Percentiles rank a stretch among this genome's conserved stretches.
Evolutionary conservation across 2,113 vertebrate species (phyloP).

Genomic region (Nyctereutes procyonoides): DNA sequence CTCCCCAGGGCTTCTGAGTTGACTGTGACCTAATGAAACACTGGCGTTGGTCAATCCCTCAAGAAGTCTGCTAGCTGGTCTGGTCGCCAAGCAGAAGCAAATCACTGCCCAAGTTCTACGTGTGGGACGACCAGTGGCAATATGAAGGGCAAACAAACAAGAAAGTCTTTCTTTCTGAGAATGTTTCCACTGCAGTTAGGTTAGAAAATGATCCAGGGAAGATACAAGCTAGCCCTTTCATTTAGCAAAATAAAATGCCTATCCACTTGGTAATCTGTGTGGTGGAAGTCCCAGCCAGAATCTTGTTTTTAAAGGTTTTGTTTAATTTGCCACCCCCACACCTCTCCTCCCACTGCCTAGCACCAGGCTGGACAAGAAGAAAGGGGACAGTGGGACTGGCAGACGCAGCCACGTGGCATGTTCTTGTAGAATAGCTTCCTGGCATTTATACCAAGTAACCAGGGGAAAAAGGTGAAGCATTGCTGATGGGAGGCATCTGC

Average conservation of each 20-base stretch:
- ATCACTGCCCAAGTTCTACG: slow-evolving; percentile 52
- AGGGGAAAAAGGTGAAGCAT: slow-evolving; percentile 4
- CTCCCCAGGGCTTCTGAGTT: neutral
- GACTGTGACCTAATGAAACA: neutral
- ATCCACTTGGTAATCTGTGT: slow-evolving; percentile 80
- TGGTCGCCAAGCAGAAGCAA: slow-evolving; percentile 2
- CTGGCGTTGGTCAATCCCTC: too few species aligned
- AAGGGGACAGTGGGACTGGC: neutral
- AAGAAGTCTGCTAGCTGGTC: neutral
- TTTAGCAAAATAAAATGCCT: slow-evolving; percentile 86
- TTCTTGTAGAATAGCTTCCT: slow-evolving; percentile 7
- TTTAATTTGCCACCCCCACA: slow-evolving; percentile 25
- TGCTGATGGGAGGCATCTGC: neutral
- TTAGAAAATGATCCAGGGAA: slow-evolving; percentile 82
- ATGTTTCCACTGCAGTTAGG: slow-evolving; percentile 81
- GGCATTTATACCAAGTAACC: slow-evolving; percentile 50
- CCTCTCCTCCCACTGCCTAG: neutral
- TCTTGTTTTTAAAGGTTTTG: slow-evolving; percentile 72
- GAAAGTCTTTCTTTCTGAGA: slow-evolving; percentile 83
- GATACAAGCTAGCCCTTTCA: slow-evolving; percentile 85
- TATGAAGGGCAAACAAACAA: slow-evolving; percentile 84
- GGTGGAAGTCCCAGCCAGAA: slow-evolving; percentile 68
- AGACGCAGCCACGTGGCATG: neutral
- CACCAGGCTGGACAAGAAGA: neutral
- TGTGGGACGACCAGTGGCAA: slow-evolving; percentile 77